Conservation (phyloP, 2,888 invertebrate genomes). For the Sphaerophoria rueppellii region DNA sequence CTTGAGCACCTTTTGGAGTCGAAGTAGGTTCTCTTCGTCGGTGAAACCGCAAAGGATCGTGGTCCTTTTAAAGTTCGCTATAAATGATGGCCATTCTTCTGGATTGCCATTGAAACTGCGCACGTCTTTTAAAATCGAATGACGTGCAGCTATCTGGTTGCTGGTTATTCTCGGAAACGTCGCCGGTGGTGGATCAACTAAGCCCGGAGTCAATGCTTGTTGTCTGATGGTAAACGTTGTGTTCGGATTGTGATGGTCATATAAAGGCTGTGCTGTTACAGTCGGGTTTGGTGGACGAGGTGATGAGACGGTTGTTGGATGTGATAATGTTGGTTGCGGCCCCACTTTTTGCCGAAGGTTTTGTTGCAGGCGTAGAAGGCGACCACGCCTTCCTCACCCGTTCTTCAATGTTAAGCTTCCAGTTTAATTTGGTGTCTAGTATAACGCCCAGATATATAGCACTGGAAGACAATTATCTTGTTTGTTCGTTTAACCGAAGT, state of each 20-base stretch:
- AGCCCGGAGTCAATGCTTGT: background rate
- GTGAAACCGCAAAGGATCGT: constrained; percentile 4
- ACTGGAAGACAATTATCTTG: too few species aligned
- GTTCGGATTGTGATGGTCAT: background rate
- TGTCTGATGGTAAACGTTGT: background rate
- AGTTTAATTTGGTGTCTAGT: too few species aligned
- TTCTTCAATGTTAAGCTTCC: too few species aligned
- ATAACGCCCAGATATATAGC: too few species aligned
- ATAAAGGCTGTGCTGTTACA: too few species aligned
- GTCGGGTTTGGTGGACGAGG: too few species aligned
- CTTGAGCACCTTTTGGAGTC: constrained; percentile 23
- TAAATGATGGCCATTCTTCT: constrained; percentile 23
- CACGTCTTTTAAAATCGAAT: background rate
- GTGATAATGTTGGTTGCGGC: too few species aligned
- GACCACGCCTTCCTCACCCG: too few species aligned
- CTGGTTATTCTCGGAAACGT: background rate
- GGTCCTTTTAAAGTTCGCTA: constrained; percentile 12
- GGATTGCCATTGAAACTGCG: constrained; percentile 24
- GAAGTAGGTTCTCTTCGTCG: constrained; percentile 12
- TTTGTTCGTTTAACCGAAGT: too few species aligned
- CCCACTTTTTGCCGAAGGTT: too few species aligned
- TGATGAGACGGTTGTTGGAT: too few species aligned
- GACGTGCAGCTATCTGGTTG: constrained; percentile 4
- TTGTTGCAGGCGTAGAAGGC: too few species aligned
- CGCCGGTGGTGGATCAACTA: background rate